Percentiles rank a stretch among this genome's conserved stretches.
These are phyloP conservation scores for Danio jaintianensis DNA, from an alignment of 2,797 vertebrate genomes.

Conservation along the genomic window DNA sequence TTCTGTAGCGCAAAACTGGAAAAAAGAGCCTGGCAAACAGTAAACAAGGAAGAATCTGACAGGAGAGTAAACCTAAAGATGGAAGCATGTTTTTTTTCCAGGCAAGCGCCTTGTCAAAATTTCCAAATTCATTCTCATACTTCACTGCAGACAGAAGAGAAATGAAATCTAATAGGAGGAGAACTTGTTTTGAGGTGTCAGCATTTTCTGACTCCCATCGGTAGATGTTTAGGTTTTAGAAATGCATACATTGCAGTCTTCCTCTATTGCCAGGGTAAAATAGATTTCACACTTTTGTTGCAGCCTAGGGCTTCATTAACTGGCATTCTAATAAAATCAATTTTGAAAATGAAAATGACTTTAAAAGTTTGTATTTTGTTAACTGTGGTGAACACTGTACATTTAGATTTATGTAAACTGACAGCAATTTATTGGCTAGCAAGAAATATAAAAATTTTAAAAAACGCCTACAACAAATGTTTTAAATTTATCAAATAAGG, in stretches of 20 bases:
- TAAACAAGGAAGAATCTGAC: background rate
- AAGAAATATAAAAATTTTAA: background rate
- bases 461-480: background rate
- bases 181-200: conserved; percentile 23
- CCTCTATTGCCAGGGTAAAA: background rate
- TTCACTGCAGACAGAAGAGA: background rate
- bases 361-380: background rate
- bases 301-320: background rate
- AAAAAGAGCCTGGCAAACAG: conserved; percentile 8
- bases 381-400: background rate
- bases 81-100: background rate
- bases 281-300: conserved; percentile 11
- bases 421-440: background rate
- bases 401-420: background rate
- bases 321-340: background rate
- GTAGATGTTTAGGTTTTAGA: background rate
- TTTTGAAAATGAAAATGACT: too few species aligned
- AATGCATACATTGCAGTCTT: background rate
- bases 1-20: background rate
- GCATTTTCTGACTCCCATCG: conserved; percentile 13
- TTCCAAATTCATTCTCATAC: conserved; percentile 14
- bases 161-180: background rate
- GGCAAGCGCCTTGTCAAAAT: conserved; percentile 12
- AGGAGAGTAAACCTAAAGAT: background rate
- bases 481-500: background rate